Percentiles rank a stretch among this genome's conserved stretches.
Conservation (phyloP, 2,113 vertebrate genomes). For the Athene cunicularia region DNA sequence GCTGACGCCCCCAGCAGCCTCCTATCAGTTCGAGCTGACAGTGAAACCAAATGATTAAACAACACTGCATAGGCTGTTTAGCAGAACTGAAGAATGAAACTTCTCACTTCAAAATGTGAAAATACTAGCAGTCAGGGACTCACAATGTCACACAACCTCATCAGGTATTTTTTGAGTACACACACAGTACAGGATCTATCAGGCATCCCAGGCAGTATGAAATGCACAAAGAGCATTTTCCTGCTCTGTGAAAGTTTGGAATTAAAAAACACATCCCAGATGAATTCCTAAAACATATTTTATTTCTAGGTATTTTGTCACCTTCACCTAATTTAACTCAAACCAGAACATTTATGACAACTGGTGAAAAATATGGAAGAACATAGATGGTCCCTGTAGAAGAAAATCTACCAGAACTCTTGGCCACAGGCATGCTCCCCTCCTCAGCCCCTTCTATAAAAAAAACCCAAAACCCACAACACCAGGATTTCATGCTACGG, state of each 20-base stretch:
- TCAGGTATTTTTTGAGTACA: background rate
- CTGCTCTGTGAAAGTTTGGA: background rate
- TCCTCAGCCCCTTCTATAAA: background rate
- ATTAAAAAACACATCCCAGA: background rate
- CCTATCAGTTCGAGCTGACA: background rate
- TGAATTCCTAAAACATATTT: background rate
- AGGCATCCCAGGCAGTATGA: background rate
- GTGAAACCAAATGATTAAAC: background rate
- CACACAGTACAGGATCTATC: background rate
- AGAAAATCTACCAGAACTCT: background rate
- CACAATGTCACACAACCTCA: background rate
- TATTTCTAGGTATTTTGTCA: background rate
- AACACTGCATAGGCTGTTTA: background rate
- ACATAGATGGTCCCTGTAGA: background rate
- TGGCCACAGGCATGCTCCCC: background rate
- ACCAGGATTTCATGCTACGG: background rate
- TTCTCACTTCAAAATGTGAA: background rate
- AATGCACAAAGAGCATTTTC: background rate
- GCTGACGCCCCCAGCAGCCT: background rate
- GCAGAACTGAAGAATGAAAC: background rate
- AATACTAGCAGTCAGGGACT: background rate
- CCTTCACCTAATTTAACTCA: background rate
- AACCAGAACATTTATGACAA: background rate
- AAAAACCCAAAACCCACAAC: background rate
- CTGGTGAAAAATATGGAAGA: background rate